A percentile compares a stretch with the other conserved stretches of the same genome.
These are phyloP conservation scores for Nothoprocta perdicaria DNA, from an alignment of 2,113 vertebrate species.

Conservation along the genomic window DNA sequence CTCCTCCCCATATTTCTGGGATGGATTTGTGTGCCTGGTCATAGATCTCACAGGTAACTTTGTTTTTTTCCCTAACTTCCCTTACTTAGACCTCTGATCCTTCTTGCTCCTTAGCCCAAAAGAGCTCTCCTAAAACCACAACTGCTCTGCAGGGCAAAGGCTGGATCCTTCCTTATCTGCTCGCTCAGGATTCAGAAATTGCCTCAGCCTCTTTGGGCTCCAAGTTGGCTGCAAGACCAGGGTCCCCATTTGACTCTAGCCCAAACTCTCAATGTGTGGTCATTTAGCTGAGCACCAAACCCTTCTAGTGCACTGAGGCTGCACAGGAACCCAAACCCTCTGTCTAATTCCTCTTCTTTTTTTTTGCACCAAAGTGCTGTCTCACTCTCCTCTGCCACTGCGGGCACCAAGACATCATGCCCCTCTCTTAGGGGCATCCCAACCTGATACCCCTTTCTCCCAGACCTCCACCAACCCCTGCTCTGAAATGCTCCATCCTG, in stretches of 20 bases:
- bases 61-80: background rate
- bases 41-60: background rate
- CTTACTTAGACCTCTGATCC: background rate
- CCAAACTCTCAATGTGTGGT: background rate
- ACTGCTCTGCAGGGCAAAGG: background rate
- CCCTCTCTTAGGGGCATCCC: background rate
- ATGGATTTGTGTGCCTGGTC: background rate
- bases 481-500: background rate
- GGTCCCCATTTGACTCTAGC: rapidly evolving
- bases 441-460: background rate
- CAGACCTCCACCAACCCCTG: rapidly evolving
- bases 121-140: background rate
- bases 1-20: background rate
- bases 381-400: background rate
- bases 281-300: rapidly evolving
- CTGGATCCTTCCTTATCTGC: background rate
- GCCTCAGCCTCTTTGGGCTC: background rate
- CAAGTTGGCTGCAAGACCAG: background rate
- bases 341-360: background rate
- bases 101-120: background rate
- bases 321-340: rapidly evolving
- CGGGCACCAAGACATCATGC: rapidly evolving
- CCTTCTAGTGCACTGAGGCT: rapidly evolving
- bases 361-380: background rate
- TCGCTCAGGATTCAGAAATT: background rate